phyloP scores from a whole-genome alignment of 2,113 vertebrate genomes.

The Zootoca vivipara region DNA sequence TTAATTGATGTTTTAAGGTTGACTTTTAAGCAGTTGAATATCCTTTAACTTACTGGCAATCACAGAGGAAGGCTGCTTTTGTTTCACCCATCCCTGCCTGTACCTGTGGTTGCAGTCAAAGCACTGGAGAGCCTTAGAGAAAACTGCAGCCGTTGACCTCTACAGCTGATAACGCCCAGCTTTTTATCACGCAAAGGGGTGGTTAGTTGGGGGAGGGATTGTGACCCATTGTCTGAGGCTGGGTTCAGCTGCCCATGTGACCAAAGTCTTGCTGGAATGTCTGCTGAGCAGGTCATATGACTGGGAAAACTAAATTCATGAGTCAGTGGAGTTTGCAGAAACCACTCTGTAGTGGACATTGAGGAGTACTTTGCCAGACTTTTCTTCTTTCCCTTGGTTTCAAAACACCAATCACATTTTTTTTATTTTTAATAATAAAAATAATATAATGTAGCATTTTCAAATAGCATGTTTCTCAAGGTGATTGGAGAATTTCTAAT shows the following conservation, averaged over 20 bases:
- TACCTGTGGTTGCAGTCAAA: background rate
- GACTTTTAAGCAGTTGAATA: background rate
- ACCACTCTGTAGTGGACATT: background rate
- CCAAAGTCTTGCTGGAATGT: background rate
- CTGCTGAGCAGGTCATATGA: background rate
- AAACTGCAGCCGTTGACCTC: fast-evolving
- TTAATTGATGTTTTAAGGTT: background rate
- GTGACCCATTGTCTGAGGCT: background rate
- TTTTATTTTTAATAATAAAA: too few species aligned
- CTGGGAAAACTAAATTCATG: fast-evolving
- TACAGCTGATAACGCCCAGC: background rate
- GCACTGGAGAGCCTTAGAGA: background rate
- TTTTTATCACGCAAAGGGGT: background rate
- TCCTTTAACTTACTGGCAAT: too few species aligned
- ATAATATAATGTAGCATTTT: constrained; percentile 27
- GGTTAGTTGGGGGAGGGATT: background rate
- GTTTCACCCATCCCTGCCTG: background rate
- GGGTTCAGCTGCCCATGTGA: background rate
- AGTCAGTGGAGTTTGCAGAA: background rate
- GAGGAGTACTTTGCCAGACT: background rate
- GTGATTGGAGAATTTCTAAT: constrained; percentile 43
- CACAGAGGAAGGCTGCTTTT: background rate
- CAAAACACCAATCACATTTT: background rate
- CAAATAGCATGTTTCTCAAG: constrained; percentile 35
- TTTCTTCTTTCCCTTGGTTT: background rate